Conservation (phyloP, 2,888 invertebrate genomes). For the Torymus auratus region DNA sequence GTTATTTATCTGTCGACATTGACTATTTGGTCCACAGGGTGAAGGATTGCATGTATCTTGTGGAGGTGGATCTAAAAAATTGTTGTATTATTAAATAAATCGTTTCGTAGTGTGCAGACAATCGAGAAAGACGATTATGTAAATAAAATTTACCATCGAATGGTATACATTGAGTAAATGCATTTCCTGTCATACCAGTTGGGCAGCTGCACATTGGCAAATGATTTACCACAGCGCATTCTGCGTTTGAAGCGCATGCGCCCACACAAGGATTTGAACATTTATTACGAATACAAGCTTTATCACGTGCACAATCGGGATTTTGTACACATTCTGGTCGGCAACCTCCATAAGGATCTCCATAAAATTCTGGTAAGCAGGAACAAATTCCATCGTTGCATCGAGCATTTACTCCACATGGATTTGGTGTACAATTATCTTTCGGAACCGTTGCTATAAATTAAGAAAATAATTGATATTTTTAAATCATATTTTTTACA, state of each 20-base stretch:
- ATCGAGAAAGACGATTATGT: constrained; percentile 85
- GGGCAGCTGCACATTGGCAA: constrained; percentile 80
- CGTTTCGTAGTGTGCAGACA: constrained; percentile 79
- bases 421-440: constrained; percentile 84
- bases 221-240: constrained; percentile 85
- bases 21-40: constrained; percentile 81
- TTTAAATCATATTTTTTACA: neutral
- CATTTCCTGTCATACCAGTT: constrained; percentile 84
- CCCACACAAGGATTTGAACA: constrained; percentile 82
- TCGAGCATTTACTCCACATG: constrained; percentile 84
- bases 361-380: constrained; percentile 81
- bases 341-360: constrained; percentile 79
- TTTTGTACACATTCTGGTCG: constrained; percentile 76
- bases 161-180: constrained; percentile 82
- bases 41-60: constrained; percentile 79
- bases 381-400: constrained; percentile 81
- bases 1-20: constrained; percentile 76
- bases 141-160: constrained; percentile 69
- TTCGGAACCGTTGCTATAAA: constrained; percentile 81
- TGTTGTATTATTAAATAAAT: constrained; percentile 66
- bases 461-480: constrained; percentile 79
- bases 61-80: constrained; percentile 65
- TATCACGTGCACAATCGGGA: constrained; percentile 75
- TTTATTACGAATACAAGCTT: constrained; percentile 76
- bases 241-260: constrained; percentile 85